phyloP scores from a whole-genome alignment of 2,113 vertebrate species.

The Vombatus ursinus region DNA sequence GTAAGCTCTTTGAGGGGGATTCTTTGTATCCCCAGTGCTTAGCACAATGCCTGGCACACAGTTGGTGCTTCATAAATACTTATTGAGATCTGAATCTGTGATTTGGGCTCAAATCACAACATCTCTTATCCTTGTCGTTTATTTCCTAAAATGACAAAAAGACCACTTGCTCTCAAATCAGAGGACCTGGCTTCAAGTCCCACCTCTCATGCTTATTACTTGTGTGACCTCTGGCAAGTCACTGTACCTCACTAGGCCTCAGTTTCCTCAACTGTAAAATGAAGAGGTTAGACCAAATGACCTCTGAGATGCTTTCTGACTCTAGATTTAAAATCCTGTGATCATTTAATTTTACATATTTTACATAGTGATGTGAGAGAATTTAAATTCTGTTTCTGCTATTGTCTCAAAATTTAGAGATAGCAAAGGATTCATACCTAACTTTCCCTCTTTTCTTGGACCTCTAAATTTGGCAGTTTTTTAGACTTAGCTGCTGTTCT shows the following conservation, averaged over 20 bases:
- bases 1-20: neutral
- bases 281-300: neutral
- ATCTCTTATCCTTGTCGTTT: neutral
- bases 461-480: neutral
- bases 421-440: neutral
- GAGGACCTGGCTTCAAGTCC: neutral
- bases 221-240: neutral
- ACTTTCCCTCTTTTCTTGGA: neutral
- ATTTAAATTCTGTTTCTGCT: neutral
- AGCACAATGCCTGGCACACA: neutral
- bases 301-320: neutral
- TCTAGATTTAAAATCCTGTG: neutral
- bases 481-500: neutral
- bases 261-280: neutral
- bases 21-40: neutral
- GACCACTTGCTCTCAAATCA: neutral
- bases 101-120: neutral
- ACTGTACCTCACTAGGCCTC: neutral
- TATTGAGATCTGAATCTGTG: neutral
- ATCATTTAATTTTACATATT: neutral
- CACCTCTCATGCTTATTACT: neutral
- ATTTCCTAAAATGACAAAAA: neutral
- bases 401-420: neutral
- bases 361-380: constrained; percentile 14
- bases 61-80: neutral